phyloP scores from a whole-genome alignment of 1,140 invertebrate species.

The Leptinotarsa texana region DNA sequence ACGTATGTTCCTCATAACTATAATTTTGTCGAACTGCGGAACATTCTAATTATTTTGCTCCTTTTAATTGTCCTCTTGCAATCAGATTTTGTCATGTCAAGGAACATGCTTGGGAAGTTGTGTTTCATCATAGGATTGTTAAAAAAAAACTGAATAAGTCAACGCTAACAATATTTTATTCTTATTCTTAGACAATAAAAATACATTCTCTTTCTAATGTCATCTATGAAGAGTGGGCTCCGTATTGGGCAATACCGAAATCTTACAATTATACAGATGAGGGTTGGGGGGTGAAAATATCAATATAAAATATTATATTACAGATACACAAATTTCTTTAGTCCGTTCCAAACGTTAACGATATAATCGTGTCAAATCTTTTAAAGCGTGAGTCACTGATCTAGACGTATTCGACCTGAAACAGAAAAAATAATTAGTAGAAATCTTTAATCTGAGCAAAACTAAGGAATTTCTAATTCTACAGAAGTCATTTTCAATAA shows the following conservation, averaged over 20 bases:
- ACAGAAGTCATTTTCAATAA: background rate
- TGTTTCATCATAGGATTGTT: background rate
- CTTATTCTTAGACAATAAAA: conserved; percentile 31
- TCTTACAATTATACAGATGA: background rate
- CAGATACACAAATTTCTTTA: conserved; percentile 21
- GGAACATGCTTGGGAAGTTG: too few species aligned
- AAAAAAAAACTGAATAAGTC: background rate
- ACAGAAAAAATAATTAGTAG: conserved; percentile 50
- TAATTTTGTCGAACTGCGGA: too few species aligned
- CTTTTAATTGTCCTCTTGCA: too few species aligned
- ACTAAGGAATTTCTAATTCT: too few species aligned
- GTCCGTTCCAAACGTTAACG: conserved; percentile 58
- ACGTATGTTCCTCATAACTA: too few species aligned
- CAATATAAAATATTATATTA: conserved; percentile 30
- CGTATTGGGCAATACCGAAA: background rate
- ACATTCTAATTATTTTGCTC: too few species aligned
- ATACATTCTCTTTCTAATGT: conserved; percentile 25
- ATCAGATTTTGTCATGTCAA: too few species aligned
- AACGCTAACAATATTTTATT: conserved; percentile 32
- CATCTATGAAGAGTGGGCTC: conserved; percentile 1
- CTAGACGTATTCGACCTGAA: conserved; percentile 72
- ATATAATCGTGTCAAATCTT: conserved; percentile 77
- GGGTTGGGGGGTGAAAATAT: background rate
- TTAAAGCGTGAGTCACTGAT: conserved; percentile 68
- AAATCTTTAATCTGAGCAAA: background rate